Conservation (phyloP, 2,113 vertebrate genomes). For the Bubo bubo region DNA sequence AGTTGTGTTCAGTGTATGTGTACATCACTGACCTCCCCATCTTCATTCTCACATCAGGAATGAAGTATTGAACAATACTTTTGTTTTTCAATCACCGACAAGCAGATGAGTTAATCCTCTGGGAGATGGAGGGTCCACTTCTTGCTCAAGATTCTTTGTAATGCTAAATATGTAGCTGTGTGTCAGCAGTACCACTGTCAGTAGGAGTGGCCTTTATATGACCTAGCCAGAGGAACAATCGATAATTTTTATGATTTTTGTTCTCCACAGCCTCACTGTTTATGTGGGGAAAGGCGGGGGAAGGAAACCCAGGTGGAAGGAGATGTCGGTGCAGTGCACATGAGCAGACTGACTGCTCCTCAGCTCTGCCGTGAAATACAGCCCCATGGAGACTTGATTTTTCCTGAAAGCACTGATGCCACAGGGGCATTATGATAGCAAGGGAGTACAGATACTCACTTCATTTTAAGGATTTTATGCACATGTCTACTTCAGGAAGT, state of each 20-base stretch:
- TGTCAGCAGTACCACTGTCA: not conserved
- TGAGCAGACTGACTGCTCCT: not conserved
- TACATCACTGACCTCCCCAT: not conserved
- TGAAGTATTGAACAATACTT: not conserved
- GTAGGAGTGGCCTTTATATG: not conserved
- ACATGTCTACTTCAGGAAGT: not conserved
- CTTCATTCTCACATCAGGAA: not conserved
- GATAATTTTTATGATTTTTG: not conserved
- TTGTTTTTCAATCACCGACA: accelerated
- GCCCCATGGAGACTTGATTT: not conserved
- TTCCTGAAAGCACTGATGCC: not conserved
- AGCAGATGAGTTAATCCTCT: not conserved
- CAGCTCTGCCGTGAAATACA: not conserved
- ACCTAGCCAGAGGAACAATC: not conserved
- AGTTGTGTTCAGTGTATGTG: not conserved
- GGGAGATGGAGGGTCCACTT: not conserved
- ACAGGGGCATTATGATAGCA: not conserved
- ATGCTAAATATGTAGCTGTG: not conserved
- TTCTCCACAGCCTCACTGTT: not conserved
- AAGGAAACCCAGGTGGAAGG: not conserved
- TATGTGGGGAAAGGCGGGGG: not conserved
- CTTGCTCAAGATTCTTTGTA: not conserved
- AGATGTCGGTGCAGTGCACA: not conserved
- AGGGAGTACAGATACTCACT: not conserved
- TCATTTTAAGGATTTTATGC: not conserved